A percentile compares a stretch with the other conserved stretches of the same genome.
phyloP scores from a whole-genome alignment of 2,113 vertebrate species.

The Pavo muticus region DNA sequence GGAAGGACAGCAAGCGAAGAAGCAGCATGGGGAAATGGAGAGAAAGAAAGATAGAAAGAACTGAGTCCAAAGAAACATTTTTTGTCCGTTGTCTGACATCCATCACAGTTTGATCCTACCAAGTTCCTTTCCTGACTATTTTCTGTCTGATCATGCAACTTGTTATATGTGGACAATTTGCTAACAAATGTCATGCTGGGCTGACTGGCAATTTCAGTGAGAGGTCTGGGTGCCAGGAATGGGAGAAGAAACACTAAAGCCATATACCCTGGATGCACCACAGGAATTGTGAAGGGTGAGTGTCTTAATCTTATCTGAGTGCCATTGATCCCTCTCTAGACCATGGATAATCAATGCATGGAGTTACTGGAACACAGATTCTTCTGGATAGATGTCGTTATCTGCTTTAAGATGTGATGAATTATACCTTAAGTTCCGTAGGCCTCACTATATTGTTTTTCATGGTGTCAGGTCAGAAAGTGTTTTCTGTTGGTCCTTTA shows the following conservation, averaged over 20 bases:
- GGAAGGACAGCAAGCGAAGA: background rate
- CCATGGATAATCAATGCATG: background rate
- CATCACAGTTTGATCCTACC: background rate
- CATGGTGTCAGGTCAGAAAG: too few relatives aligned
- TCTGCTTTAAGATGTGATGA: background rate
- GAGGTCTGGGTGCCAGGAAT: background rate
- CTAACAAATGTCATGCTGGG: background rate
- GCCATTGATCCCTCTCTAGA: background rate
- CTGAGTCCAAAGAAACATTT: background rate
- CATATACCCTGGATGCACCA: accelerated
- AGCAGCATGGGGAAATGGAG: background rate
- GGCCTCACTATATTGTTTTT: background rate
- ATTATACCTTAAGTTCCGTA: background rate
- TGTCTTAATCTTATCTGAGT: background rate
- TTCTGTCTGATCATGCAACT: background rate
- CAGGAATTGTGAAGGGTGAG: accelerated
- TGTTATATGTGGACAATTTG: background rate
- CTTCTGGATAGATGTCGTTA: background rate
- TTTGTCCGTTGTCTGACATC: accelerated
- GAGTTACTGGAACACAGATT: background rate
- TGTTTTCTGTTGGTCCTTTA: too few relatives aligned
- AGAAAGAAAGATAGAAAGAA: background rate
- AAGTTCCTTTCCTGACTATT: background rate
- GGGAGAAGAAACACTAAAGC: background rate
- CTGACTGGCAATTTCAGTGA: background rate